phyloP scores from a whole-genome alignment of 2,888 invertebrate species.

The Adelognathus sp. region DNA sequence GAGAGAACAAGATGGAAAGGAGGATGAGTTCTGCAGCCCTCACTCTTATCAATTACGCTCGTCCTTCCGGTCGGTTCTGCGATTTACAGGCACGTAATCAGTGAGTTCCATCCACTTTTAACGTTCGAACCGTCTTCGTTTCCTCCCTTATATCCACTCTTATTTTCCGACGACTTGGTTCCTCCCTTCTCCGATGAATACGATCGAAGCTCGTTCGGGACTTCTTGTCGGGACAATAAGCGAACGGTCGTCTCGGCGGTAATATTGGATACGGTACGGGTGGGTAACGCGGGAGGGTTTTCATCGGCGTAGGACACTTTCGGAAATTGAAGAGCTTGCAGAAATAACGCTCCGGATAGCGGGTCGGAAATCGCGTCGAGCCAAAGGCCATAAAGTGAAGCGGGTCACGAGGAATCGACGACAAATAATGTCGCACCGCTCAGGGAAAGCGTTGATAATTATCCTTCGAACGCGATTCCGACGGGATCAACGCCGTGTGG shows the following conservation, averaged over 20 bases:
- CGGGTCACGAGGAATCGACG: not conserved
- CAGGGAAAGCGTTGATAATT: slow-evolving; percentile 29
- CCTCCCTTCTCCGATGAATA: not conserved
- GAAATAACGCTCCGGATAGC: slow-evolving; percentile 27
- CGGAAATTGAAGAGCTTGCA: slow-evolving; percentile 35
- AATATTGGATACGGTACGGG: slow-evolving; percentile 5
- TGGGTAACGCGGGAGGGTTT: not conserved
- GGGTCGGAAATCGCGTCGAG: slow-evolving; percentile 33
- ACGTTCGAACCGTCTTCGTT: slow-evolving; percentile 48
- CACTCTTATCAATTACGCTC: slow-evolving; percentile 69
- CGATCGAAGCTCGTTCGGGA: slow-evolving; percentile 12
- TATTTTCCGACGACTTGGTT: slow-evolving; percentile 1
- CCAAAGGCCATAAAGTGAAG: slow-evolving; percentile 3
- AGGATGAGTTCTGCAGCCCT: slow-evolving; percentile 7
- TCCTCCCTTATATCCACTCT: not conserved
- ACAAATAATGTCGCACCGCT: not conserved
- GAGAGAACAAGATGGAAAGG: too few relatives aligned
- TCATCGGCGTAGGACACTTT: slow-evolving; percentile 1
- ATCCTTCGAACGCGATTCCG: not conserved
- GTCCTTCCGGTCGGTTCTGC: slow-evolving; percentile 26
- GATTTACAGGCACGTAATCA: slow-evolving; percentile 58
- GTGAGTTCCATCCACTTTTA: slow-evolving; percentile 64
- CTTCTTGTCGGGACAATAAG: slow-evolving; percentile 19
- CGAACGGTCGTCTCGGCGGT: slow-evolving; percentile 15
- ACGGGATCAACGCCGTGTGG: not conserved